Evolutionary conservation across 2,888 invertebrate species (phyloP).

Genomic region (Sympetrum striolatum): DNA sequence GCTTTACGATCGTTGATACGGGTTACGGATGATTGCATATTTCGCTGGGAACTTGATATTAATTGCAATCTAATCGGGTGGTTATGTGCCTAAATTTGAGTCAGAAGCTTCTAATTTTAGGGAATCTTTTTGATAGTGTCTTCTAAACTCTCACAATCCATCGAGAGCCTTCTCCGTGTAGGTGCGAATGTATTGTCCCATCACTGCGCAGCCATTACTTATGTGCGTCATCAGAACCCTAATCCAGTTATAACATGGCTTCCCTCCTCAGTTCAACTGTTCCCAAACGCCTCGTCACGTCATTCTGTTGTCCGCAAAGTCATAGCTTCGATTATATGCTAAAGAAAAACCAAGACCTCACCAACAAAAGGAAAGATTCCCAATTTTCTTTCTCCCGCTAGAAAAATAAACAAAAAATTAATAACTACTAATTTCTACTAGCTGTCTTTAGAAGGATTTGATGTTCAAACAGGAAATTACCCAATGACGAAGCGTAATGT

Average conservation of each 20-base stretch:
- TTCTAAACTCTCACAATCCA: no score
- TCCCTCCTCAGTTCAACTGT: neutral
- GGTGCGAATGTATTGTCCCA: neutral
- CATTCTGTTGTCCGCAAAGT: neutral
- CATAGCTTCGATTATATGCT: neutral
- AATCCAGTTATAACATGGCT: neutral
- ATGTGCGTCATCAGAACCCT: neutral
- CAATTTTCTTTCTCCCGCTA: neutral
- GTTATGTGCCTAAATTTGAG: no score
- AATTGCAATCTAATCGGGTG: no score
- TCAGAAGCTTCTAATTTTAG: no score
- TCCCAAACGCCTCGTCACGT: neutral
- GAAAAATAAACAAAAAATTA: neutral
- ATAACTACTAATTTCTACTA: neutral
- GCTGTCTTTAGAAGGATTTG: neutral
- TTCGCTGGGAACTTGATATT: no score
- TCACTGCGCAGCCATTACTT: neutral
- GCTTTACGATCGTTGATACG: no score
- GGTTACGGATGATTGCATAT: no score
- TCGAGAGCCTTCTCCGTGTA: neutral
- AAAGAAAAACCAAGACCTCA: neutral
- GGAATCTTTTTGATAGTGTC: no score
- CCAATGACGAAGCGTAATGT: neutral
- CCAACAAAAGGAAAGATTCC: neutral
- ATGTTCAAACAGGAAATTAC: neutral